Percentiles rank a stretch among this genome's conserved stretches.
Conservation (phyloP, 2,113 vertebrate genomes). For the Chrysemys picta region DNA sequence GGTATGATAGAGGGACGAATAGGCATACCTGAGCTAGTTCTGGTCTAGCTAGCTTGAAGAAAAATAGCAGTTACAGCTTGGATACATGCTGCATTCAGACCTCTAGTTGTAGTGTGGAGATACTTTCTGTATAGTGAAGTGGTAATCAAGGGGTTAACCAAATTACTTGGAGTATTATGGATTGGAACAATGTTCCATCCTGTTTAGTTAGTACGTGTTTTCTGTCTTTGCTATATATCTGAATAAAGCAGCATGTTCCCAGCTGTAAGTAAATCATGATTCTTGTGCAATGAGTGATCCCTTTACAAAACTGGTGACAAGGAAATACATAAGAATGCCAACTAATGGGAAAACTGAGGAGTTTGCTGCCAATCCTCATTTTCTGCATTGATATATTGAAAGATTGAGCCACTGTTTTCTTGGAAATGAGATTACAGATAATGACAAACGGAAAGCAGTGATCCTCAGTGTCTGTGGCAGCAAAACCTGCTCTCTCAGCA, state of each 20-base stretch:
- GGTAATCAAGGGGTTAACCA: neutral
- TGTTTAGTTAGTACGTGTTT: neutral
- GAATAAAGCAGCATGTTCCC: neutral
- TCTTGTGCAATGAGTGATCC: neutral
- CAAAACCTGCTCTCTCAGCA: neutral
- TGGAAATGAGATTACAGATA: neutral
- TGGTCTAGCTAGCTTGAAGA: neutral
- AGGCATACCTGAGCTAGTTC: neutral
- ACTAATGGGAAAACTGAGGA: neutral
- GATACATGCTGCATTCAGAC: neutral
- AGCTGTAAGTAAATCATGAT: neutral
- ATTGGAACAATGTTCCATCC: neutral
- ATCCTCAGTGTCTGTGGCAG: neutral
- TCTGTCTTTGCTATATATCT: neutral
- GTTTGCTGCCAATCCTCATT: no score
- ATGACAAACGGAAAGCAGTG: neutral
- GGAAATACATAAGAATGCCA: neutral
- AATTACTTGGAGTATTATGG: neutral
- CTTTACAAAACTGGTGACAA: neutral
- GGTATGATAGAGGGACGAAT: neutral
- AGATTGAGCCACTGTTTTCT: neutral
- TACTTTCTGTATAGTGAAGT: neutral
- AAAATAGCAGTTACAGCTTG: neutral
- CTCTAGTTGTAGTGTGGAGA: neutral
- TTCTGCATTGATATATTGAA: neutral